Conservation (phyloP, 1,140 invertebrate species). For the Drosophila busckii region DNA sequence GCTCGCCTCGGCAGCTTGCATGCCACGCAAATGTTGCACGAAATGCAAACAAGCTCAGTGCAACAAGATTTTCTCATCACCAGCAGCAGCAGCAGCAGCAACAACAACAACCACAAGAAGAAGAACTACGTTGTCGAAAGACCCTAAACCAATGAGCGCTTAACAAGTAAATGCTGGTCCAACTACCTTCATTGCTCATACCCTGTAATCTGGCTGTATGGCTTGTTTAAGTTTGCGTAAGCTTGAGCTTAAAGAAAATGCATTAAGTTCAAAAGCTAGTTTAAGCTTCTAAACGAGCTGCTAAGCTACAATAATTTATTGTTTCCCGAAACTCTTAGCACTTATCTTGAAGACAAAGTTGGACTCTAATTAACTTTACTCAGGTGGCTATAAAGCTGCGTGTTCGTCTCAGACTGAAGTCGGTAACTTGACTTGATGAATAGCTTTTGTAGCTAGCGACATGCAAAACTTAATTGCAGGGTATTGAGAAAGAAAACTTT, state of each 20-base stretch:
- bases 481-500: constrained; percentile 18
- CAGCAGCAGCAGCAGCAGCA: constrained; percentile 25
- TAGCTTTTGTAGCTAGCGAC: background rate
- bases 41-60: constrained; percentile 54
- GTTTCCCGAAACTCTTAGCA: too few relatives aligned
- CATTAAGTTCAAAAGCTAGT: background rate
- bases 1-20: background rate
- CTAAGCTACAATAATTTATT: too few relatives aligned
- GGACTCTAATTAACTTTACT: too few relatives aligned
- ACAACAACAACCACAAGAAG: too few relatives aligned
- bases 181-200: too few relatives aligned
- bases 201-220: too few relatives aligned
- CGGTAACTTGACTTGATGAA: too few relatives aligned
- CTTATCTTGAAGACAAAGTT: too few relatives aligned
- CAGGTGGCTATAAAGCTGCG: too few relatives aligned
- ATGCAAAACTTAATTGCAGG: constrained; percentile 20
- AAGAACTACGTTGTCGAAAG: too few relatives aligned
- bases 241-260: background rate
- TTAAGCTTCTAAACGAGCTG: background rate
- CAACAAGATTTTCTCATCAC: constrained; percentile 51
- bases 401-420: too few relatives aligned
- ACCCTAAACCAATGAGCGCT: constrained; percentile 20
- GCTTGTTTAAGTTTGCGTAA: too few relatives aligned
- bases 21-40: constrained; percentile 60
- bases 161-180: constrained; percentile 14